A percentile compares a stretch with the other conserved stretches of the same genome.
phyloP scores from a whole-genome alignment of 2,113 vertebrate species.

The Piaya cayana region DNA sequence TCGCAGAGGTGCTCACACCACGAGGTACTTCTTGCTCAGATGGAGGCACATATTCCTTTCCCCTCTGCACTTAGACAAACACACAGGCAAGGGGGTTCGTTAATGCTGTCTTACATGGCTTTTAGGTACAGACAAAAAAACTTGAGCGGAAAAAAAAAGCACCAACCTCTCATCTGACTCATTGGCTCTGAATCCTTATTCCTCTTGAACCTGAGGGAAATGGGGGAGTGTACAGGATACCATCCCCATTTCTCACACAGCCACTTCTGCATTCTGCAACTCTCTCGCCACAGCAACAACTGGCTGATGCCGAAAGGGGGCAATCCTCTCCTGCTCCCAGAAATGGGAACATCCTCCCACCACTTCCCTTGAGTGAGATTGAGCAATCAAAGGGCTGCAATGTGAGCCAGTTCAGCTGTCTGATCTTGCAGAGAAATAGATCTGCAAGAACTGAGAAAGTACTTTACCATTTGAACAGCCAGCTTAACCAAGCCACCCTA shows the following conservation, averaged over 20 bases:
- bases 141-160: background rate
- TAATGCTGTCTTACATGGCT: conserved; percentile 39
- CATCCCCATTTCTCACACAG: background rate
- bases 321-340: background rate
- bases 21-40: background rate
- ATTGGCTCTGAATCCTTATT: background rate
- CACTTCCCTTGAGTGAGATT: background rate
- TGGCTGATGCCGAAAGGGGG: background rate
- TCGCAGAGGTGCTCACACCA: background rate
- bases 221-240: background rate
- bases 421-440: background rate
- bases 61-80: background rate
- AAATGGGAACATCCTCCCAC: background rate
- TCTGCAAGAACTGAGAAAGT: background rate
- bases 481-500: background rate
- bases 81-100: background rate
- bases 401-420: conserved; percentile 21
- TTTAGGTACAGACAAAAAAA: background rate
- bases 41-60: background rate
- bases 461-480: background rate
- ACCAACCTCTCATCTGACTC: conserved; percentile 9
- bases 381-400: conserved; percentile 33
- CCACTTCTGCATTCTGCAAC: background rate
- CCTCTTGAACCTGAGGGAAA: background rate
- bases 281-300: background rate